phyloP scores from a whole-genome alignment of 2,888 invertebrate species.

The Oscheius sp. region DNA sequence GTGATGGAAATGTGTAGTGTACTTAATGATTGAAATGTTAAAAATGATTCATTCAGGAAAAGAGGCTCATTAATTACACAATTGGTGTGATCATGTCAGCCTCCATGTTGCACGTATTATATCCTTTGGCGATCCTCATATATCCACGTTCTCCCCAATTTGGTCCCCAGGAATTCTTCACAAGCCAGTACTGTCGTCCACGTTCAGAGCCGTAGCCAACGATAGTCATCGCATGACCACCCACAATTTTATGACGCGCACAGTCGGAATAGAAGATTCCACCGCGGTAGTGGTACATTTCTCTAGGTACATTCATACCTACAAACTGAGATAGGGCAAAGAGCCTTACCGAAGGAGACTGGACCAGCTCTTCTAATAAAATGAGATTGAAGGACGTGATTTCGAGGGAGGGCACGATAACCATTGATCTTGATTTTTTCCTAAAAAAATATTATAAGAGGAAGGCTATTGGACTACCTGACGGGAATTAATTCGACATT shows the following conservation, averaged over 20 bases:
- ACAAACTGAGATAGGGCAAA: neutral
- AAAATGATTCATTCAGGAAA: too few species aligned
- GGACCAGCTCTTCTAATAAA: constrained; percentile 49
- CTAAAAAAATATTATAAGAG: too few species aligned
- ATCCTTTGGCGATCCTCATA: constrained; percentile 54
- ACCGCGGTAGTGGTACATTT: constrained; percentile 55
- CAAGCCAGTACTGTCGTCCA: constrained; percentile 52
- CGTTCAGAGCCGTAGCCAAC: constrained; percentile 59
- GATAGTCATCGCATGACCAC: constrained; percentile 60
- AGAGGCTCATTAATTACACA: too few species aligned
- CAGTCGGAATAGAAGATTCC: constrained; percentile 61
- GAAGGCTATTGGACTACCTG: too few species aligned
- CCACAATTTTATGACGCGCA: constrained; percentile 40
- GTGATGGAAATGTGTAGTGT: neutral
- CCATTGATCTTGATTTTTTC: constrained; percentile 42
- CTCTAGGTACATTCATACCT: constrained; percentile 60
- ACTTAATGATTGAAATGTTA: too few species aligned
- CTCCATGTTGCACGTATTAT: constrained; percentile 57
- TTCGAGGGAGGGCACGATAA: constrained; percentile 31
- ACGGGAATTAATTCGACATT: too few species aligned
- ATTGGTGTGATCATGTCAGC: constrained; percentile 43
- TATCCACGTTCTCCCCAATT: constrained; percentile 56
- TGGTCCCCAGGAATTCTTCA: constrained; percentile 63
- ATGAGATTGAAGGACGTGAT: constrained; percentile 56
- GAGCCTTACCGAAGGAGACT: constrained; percentile 52